Conservation (phyloP, 2,113 vertebrate species). For the Hylia prasina region DNA sequence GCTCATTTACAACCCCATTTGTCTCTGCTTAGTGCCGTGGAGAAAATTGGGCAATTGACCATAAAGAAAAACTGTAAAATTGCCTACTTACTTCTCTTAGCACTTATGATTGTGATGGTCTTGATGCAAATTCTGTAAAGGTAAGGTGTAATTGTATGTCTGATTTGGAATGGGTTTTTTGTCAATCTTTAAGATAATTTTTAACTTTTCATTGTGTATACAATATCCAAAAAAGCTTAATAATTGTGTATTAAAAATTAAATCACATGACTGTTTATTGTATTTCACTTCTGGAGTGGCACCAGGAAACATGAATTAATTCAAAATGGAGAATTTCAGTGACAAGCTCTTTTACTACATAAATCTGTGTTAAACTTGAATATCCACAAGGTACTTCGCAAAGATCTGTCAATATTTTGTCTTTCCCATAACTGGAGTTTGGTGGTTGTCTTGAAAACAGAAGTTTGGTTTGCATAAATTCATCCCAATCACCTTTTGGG, state of each 20-base stretch:
- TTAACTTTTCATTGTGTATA: neutral
- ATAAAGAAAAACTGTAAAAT: neutral
- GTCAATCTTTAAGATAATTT: neutral
- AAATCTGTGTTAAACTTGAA: neutral
- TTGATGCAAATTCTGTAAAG: neutral
- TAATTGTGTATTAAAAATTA: constrained; percentile 31
- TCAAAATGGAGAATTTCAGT: neutral
- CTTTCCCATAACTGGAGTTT: neutral
- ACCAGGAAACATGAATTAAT: neutral
- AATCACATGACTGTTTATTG: neutral
- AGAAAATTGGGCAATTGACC: neutral
- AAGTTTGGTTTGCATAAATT: neutral
- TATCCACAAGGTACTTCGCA: neutral
- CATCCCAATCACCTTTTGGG: neutral
- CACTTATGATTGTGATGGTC: neutral
- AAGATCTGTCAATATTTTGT: neutral
- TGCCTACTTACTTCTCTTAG: neutral
- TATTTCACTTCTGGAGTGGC: neutral
- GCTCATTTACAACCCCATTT: constrained; percentile 5
- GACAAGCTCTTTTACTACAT: neutral
- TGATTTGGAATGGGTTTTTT: neutral
- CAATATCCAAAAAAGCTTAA: neutral
- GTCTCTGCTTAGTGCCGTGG: neutral
- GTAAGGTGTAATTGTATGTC: neutral
- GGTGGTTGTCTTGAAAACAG: neutral